Evolutionary conservation across 2,888 invertebrate genomes (phyloP).

Genomic region (Cristatella mucedo): DNA sequence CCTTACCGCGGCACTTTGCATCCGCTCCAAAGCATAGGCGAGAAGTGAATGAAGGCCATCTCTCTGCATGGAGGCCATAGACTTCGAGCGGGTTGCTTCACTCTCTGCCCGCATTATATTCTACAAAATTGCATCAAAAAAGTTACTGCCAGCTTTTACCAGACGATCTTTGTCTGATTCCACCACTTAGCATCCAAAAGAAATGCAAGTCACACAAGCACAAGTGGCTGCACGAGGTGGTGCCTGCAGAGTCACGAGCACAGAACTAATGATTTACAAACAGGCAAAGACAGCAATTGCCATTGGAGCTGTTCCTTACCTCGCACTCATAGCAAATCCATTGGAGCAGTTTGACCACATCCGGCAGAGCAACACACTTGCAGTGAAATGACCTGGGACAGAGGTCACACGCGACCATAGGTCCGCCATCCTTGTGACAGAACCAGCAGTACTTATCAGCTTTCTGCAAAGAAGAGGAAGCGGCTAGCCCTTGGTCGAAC

Average conservation of each 20-base stretch:
- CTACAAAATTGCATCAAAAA: constrained; percentile 17
- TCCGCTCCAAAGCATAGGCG: constrained; percentile 59
- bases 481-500: neutral
- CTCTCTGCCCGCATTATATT: constrained; percentile 33
- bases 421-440: constrained; percentile 54
- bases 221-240: too few species aligned
- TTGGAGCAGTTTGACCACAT: constrained; percentile 12
- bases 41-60: constrained; percentile 62
- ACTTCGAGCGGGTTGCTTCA: constrained; percentile 42
- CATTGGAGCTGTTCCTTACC: too few species aligned
- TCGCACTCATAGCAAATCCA: constrained; percentile 82
- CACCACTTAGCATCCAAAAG: too few species aligned
- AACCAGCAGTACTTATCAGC: constrained; percentile 72
- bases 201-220: too few species aligned
- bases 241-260: too few species aligned
- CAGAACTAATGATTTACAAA: too few species aligned
- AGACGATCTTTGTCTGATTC: too few species aligned
- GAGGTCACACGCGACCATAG: constrained; percentile 49
- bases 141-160: neutral
- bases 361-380: constrained; percentile 47
- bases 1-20: constrained; percentile 67
- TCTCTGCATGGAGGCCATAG: constrained; percentile 55
- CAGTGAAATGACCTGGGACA: constrained; percentile 72
- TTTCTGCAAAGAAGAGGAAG: neutral
- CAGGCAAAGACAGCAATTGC: too few species aligned